These are phyloP conservation scores for Hemiscyllium ocellatum DNA, from an alignment of 2,113 vertebrate species.

Conservation along the genomic window DNA sequence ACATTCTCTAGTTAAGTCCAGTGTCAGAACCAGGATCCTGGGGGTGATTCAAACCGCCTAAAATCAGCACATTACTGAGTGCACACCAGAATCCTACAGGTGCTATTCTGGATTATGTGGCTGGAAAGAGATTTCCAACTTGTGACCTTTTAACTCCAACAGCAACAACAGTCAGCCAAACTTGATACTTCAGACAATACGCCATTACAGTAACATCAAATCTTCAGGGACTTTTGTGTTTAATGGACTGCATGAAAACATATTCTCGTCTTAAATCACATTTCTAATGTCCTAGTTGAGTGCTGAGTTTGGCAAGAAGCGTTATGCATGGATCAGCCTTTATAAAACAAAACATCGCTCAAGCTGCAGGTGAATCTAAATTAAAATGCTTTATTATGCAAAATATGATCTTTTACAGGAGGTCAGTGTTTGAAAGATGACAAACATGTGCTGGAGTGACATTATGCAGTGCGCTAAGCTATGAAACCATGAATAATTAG, in stretches of 20 bases:
- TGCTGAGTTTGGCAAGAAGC: background rate
- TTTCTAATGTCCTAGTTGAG: background rate
- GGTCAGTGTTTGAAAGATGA: slow-evolving; percentile 17
- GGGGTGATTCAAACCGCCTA: no score
- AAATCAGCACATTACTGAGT: no score
- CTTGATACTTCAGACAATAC: background rate
- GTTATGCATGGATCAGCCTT: background rate
- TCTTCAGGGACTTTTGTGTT: background rate
- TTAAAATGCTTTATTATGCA: slow-evolving; percentile 36
- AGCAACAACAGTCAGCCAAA: background rate
- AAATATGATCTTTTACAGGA: slow-evolving; percentile 21
- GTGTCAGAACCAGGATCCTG: no score
- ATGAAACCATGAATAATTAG: slow-evolving; percentile 32
- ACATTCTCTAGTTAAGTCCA: no score
- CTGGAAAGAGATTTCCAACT: background rate
- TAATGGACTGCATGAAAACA: background rate
- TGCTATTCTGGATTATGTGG: background rate
- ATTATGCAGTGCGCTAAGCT: slow-evolving; percentile 7
- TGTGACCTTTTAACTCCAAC: background rate
- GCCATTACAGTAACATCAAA: background rate
- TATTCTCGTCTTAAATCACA: background rate
- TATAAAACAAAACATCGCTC: slow-evolving; percentile 23
- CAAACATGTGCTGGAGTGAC: slow-evolving; percentile 28
- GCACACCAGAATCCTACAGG: no score
- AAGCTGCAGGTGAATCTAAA: slow-evolving; percentile 12